A percentile compares a stretch with the other conserved stretches of the same genome.
Evolutionary conservation across 2,113 vertebrate species (phyloP).

Genomic region (Bubo bubo): DNA sequence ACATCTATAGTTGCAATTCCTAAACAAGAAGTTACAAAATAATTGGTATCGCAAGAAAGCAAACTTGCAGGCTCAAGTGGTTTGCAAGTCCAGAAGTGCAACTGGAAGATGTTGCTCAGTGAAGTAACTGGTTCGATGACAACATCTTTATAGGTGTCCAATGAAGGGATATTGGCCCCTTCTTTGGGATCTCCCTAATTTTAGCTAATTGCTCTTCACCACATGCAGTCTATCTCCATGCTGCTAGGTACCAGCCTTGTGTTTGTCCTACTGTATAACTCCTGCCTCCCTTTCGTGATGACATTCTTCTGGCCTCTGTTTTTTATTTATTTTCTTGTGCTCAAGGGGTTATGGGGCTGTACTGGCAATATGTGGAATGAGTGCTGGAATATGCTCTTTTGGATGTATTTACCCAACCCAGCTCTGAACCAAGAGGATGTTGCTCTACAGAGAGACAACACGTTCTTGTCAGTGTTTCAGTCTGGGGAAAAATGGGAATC

Average conservation of each 20-base stretch:
- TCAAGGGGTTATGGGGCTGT: not conserved
- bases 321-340: not conserved
- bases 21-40: not conserved
- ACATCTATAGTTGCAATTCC: not conserved
- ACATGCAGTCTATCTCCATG: not conserved
- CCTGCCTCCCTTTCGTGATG: not conserved
- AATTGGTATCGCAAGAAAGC: not conserved
- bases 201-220: not conserved
- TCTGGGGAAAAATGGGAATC: not conserved
- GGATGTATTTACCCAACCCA: not conserved
- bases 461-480: not conserved
- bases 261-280: not conserved
- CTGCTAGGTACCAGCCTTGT: not conserved
- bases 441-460: not conserved
- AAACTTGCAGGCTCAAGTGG: not conserved
- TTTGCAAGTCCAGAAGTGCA: not conserved
- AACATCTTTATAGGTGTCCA: not conserved
- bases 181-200: not conserved
- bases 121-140: not conserved
- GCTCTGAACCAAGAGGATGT: rapidly evolving
- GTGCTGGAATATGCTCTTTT: not conserved
- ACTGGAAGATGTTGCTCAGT: not conserved
- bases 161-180: not conserved
- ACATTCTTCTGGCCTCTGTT: not conserved
- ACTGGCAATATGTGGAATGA: not conserved